phyloP scores from a whole-genome alignment of 2,888 invertebrate species.

The Ormyrus labotus region DNA sequence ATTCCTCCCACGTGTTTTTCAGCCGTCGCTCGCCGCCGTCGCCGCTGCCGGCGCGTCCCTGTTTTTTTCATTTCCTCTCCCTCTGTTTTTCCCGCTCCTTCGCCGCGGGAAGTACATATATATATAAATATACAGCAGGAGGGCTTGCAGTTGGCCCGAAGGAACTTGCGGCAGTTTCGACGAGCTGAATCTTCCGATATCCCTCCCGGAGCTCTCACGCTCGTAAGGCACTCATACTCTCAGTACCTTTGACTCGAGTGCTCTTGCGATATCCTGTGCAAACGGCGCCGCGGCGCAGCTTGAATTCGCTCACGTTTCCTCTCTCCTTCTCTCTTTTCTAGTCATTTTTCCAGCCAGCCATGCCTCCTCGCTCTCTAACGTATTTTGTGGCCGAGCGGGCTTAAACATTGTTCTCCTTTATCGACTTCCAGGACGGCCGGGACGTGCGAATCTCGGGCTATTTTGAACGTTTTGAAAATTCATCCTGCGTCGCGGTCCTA shows the following conservation, averaged over 20 bases:
- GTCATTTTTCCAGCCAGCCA: neutral
- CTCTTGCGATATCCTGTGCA: conserved; percentile 39
- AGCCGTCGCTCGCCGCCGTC: neutral
- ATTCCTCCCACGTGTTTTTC: neutral
- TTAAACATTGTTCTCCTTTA: conserved; percentile 39
- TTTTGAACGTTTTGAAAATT: conserved; percentile 29
- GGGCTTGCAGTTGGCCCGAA: neutral
- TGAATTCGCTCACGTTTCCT: neutral
- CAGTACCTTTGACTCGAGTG: conserved; percentile 40
- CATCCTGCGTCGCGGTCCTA: conserved; percentile 11
- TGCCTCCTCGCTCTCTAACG: conserved; percentile 5
- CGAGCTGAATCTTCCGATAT: conserved; percentile 50
- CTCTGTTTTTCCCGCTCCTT: neutral
- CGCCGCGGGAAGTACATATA: neutral
- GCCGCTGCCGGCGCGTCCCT: neutral
- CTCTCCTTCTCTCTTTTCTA: conserved; percentile 26
- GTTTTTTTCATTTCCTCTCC: conserved; percentile 11
- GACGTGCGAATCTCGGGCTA: neutral
- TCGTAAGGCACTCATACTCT: conserved; percentile 43
- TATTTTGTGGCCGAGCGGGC: conserved; percentile 32
- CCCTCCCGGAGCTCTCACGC: neutral
- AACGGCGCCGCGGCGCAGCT: neutral
- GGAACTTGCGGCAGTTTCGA: conserved; percentile 40
- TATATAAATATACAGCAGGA: neutral
- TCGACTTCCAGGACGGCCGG: neutral